Evolutionary conservation across 2,797 vertebrate species (phyloP), one percentile per base, ranked within the genome.

Genomic region (Scomberomorus guttatus): DNA sequence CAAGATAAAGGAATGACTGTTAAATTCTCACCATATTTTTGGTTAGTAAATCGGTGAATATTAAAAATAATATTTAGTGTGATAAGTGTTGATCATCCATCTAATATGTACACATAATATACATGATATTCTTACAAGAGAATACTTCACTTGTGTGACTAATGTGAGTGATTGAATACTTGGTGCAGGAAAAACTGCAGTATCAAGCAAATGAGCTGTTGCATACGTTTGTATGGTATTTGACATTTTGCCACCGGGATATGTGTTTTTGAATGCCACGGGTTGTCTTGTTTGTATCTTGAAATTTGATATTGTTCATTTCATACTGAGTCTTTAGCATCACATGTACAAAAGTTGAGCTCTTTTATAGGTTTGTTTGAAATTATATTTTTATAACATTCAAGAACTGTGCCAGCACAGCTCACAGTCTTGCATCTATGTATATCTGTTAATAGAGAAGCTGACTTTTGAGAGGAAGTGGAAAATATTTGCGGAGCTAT

Each of bases 401-500:
- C 3, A 58, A 3, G 18, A 27, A 7, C 18, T 57, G 44, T 27
- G 13, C 27, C 42, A 5, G 46, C 65, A 52, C 42, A 61, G 46
- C 74, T 78, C 72, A 80, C 34, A 60, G 70, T 77, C 71, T 48
- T n/a, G 61, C 6, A 46, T 66, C 12, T 37, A 11, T 37, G 37
- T 37, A 37, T 37, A 37, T 37, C 37, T 37, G 8, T 11, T 37
- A 11, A 37, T 37, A n/a, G 22, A 83, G 51, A 68, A 70, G 48
- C 65, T 66, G 66, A 69, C 57, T 11, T 75, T 48, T 64, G 14
- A 79, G 83, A 83, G 87, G 90, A 92, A 89, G 72, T 87, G 79
- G 82, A 83, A 86, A 75, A 76, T 80, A 87, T 83, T 52, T 81
- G 42, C 68, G 72, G 58, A 87, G 60, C 44, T 69, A 46, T 87